These are phyloP conservation scores for Charaxes varanes DNA, from an alignment of 1,140 invertebrate genomes.

Conservation along the genomic window DNA sequence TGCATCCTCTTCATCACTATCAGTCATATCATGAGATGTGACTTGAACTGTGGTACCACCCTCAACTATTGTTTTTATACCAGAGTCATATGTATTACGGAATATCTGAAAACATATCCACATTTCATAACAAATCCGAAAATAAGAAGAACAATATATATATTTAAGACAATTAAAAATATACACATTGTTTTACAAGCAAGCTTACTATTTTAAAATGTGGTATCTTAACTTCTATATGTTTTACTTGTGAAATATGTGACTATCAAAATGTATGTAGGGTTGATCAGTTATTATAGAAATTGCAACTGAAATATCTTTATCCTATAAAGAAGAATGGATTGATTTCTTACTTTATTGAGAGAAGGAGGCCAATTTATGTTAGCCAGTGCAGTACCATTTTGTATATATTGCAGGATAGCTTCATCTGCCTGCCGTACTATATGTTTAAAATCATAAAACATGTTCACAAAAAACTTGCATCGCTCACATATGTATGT, in stretches of 20 bases:
- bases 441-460: conserved; percentile 83
- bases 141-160: no score
- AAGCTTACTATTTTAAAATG: conserved; percentile 1
- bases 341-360: conserved; percentile 46
- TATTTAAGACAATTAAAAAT: no score
- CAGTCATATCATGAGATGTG: conserved; percentile 58
- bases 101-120: conserved; percentile 17
- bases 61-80: conserved; percentile 44
- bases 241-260: no score
- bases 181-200: conserved; percentile 3
- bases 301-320: no score
- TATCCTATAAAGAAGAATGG: no score
- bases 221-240: no score
- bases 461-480: conserved; percentile 78
- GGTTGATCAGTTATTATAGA: no score
- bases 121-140: no score
- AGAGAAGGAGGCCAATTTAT: conserved; percentile 58
- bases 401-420: conserved; percentile 78
- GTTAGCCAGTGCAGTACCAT: conserved; percentile 76
- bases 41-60: conserved; percentile 68
- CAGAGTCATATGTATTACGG: conserved; percentile 16
- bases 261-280: no score
- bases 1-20: conserved; percentile 56
- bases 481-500: conserved; percentile 80
- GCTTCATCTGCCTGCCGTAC: conserved; percentile 83